Conservation (phyloP, 2,113 vertebrate genomes). For the Daphoenositta chrysoptera region DNA sequence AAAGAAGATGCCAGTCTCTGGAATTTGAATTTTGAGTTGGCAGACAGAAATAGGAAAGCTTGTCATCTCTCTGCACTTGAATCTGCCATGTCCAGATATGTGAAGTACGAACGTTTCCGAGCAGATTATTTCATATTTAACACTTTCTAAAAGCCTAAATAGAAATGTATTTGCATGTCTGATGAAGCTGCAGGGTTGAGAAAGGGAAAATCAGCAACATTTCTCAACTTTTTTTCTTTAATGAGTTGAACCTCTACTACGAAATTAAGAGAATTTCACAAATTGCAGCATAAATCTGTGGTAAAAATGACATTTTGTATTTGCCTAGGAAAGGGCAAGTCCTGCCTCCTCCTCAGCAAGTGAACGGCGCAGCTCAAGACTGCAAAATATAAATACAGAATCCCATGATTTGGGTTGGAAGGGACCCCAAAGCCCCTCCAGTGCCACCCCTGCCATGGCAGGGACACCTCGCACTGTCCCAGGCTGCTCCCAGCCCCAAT, state of each 20-base stretch:
- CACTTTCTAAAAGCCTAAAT: neutral
- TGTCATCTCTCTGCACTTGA: constrained; percentile 70
- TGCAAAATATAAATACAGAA: neutral
- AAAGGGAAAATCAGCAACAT: neutral
- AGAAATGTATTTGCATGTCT: constrained; percentile 50
- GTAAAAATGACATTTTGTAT: neutral
- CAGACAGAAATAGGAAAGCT: constrained; percentile 72
- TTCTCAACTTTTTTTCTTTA: neutral
- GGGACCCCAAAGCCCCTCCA: neutral
- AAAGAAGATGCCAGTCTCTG: constrained; percentile 72
- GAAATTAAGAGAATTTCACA: neutral
- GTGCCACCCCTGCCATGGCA: neutral
- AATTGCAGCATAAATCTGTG: neutral
- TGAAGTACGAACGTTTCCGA: constrained; percentile 54
- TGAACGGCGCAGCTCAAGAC: neutral
- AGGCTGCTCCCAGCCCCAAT: accelerated
- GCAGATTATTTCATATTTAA: constrained; percentile 39
- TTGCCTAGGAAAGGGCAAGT: neutral
- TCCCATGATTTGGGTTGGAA: neutral
- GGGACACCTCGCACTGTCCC: accelerated
- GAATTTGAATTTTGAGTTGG: constrained; percentile 75
- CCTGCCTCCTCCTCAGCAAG: neutral
- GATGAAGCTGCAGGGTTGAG: constrained; percentile 19
- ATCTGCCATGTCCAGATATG: constrained; percentile 64
- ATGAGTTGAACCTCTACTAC: neutral